Percentiles rank a stretch among this genome's conserved stretches.
phyloP scores from a whole-genome alignment of 2,113 vertebrate genomes.

The Panurus biarmicus region DNA sequence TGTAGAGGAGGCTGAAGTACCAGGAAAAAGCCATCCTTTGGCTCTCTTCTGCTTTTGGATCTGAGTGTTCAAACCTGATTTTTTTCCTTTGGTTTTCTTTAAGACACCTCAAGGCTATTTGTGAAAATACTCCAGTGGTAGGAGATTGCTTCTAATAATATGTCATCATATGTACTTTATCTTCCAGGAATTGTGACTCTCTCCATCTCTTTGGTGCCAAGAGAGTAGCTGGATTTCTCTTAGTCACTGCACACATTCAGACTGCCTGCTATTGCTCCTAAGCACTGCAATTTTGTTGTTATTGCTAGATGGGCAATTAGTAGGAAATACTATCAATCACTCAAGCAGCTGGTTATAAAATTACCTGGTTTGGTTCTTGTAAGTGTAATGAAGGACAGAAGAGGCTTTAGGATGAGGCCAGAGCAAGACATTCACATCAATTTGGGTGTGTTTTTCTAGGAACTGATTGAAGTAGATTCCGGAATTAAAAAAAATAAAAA shows the following conservation, averaged over 20 bases:
- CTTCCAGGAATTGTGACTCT: conserved; percentile 49
- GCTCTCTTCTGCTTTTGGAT: not conserved
- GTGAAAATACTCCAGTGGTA: not conserved
- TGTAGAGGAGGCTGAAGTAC: not conserved
- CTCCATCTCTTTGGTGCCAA: not conserved
- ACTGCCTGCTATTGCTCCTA: not conserved
- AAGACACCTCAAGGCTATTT: not conserved
- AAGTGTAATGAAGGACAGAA: not conserved
- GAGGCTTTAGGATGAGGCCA: not conserved
- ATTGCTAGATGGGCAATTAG: not conserved
- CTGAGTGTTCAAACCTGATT: not conserved
- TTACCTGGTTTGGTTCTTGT: not conserved
- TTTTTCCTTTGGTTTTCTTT: not conserved
- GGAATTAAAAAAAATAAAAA: not conserved
- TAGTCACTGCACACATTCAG: not conserved
- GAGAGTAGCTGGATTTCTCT: not conserved
- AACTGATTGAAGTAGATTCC: not conserved
- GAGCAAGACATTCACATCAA: not conserved
- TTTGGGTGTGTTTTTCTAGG: not conserved
- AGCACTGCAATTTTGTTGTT: not conserved
- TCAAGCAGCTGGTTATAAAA: not conserved
- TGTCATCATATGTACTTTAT: conserved; percentile 20
- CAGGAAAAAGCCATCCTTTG: not conserved
- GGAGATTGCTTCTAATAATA: not conserved
- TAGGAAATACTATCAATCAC: not conserved